phyloP scores from a whole-genome alignment of 2,113 vertebrate genomes.

The Tursiops truncatus region DNA sequence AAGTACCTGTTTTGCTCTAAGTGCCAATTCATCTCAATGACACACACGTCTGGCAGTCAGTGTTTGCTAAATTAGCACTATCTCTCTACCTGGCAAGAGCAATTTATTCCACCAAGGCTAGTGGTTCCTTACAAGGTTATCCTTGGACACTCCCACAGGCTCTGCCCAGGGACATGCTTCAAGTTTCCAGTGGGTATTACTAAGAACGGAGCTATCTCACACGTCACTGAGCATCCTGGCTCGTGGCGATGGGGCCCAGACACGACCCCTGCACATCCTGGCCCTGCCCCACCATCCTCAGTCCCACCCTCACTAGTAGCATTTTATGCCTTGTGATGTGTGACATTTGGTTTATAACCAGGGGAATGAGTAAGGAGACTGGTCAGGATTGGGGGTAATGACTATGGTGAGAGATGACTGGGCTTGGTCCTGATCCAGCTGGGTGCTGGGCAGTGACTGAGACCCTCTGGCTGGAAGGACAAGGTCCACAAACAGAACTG shows the following conservation, averaged over 20 bases:
- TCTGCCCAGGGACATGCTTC: not conserved
- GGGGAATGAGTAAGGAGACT: not conserved
- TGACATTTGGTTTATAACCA: not conserved
- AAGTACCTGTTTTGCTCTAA: not conserved
- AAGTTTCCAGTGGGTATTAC: not conserved
- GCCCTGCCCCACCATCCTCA: not conserved
- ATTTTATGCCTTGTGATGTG: not conserved
- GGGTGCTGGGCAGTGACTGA: not conserved
- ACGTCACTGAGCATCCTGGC: not conserved
- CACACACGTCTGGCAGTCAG: not conserved
- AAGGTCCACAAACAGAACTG: not conserved
- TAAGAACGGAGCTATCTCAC: not conserved
- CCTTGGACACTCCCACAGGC: not conserved
- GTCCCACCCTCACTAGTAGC: not conserved
- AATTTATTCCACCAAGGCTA: not conserved
- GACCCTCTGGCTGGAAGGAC: not conserved
- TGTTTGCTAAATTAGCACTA: not conserved
- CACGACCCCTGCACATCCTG: no score
- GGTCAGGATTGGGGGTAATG: not conserved
- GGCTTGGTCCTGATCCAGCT: not conserved
- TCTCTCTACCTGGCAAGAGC: not conserved
- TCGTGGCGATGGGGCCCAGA: not conserved
- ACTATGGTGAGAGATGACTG: not conserved
- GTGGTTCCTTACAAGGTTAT: not conserved
- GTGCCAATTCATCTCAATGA: not conserved